Conservation (phyloP, 2,113 vertebrate genomes). For the Salvator merianae region DNA sequence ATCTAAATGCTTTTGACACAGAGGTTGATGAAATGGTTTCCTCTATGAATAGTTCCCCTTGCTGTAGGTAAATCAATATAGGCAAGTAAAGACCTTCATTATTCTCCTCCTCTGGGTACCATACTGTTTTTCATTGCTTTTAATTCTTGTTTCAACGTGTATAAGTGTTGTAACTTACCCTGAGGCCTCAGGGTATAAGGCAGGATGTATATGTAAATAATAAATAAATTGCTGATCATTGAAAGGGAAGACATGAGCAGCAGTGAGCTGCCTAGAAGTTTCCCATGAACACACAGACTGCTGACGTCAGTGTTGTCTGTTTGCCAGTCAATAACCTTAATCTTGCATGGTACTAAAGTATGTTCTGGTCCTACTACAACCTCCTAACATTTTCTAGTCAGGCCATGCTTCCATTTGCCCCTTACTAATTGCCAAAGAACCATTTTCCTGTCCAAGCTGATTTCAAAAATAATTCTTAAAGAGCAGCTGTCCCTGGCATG, state of each 20-base stretch:
- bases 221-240: background rate
- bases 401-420: background rate
- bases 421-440: background rate
- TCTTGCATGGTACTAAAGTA: background rate
- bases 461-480: slow-evolving; percentile 48
- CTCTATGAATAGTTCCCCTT: background rate
- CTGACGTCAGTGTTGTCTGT: background rate
- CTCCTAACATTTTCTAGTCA: background rate
- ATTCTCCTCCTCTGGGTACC: no score
- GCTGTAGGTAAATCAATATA: background rate
- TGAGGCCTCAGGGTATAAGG: no score
- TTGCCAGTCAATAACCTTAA: background rate
- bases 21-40: background rate
- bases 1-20: background rate
- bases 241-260: background rate
- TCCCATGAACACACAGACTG: background rate
- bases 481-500: slow-evolving; percentile 57
- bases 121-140: no score
- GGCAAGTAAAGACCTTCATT: background rate
- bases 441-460: background rate
- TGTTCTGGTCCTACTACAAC: background rate
- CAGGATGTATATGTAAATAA: no score
- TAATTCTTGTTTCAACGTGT: no score
- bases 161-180: no score
- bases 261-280: background rate